Evolutionary conservation across 1,140 invertebrate genomes (phyloP), one percentile per base, ranked within the genome.

Genomic region (Oreohelix idahoensis): DNA sequence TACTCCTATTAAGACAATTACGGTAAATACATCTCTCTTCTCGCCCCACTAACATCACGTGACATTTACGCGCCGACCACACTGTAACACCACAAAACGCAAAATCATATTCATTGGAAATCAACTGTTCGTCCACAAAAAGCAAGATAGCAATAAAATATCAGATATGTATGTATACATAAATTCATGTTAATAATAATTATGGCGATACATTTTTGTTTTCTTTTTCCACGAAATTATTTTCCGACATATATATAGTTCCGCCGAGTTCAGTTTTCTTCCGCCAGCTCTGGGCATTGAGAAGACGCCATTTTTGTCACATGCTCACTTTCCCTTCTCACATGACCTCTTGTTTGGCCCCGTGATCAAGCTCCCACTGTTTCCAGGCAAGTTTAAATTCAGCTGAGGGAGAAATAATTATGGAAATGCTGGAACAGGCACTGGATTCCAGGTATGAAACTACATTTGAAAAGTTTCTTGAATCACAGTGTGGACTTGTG

Each of bases 341-440:
- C 92, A 92, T 93, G 92, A 93, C 92, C 92, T 91, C 91, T 91
- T 93, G 92, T 93, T 93, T 93, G 92, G 91, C 92, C 92, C 92
- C 92, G 92, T 93, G 92, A 93, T 92, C 92, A 92, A 90, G 86
- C 89, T 89, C 88, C 88, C 88, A 85, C 87, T 89, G 89, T 89
- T 91, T 92, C 90, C 92, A 91, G 91, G 90, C 92, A 93, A 92
- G 92, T 93, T 93, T 91, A 92, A 93, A 93, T 88, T 73, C 74
- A 82, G 85, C 77, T 84, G 79, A 83, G 84, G 83, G 86, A 83
- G 71, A 58, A 58, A 74, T 83, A 83, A 91, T 88, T 89, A 93
- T 93, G 92, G 92, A 93, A 90, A 92, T 92, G 87, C 84, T 93
- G 83, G 91, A 92, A 84, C 90, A 92, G 84, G 89, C 89, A 77